Evolutionary conservation across 2,888 invertebrate genomes (phyloP).

Genomic region (Noctuana brunneofusca): DNA sequence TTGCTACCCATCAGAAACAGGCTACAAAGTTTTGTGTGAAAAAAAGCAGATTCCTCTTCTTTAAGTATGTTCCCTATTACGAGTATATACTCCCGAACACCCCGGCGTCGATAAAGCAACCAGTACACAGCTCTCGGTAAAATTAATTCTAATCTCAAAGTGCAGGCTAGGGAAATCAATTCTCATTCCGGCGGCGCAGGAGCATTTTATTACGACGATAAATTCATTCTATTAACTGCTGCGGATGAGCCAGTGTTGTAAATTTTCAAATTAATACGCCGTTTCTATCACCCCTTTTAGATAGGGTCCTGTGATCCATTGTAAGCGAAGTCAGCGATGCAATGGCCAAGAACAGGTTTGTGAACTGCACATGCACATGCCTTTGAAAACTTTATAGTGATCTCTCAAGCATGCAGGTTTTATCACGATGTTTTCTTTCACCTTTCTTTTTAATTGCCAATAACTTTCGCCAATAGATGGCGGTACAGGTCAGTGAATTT

Average conservation of each 20-base stretch:
- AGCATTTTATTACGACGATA: constrained; percentile 51
- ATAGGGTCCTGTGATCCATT: neutral
- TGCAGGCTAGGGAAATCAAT: constrained; percentile 41
- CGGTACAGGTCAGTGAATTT: too few species aligned
- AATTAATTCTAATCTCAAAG: constrained; percentile 18
- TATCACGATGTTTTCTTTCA: too few species aligned
- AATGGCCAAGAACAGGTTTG: too few species aligned
- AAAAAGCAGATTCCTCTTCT: too few species aligned
- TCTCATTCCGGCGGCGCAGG: constrained; percentile 36
- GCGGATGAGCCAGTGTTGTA: constrained; percentile 31
- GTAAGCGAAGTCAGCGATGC: neutral
- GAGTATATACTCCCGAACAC: neutral
- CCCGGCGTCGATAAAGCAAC: neutral
- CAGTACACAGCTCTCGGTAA: neutral
- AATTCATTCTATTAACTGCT: constrained; percentile 40
- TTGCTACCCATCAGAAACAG: too few species aligned
- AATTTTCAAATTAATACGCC: constrained; percentile 35
- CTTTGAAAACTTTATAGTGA: too few species aligned
- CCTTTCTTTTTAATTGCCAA: too few species aligned
- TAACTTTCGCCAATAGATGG: too few species aligned
- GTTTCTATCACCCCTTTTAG: constrained; percentile 22
- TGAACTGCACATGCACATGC: too few species aligned
- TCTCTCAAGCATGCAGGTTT: too few species aligned
- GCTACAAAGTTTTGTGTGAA: too few species aligned
- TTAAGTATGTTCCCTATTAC: too few species aligned